Percentiles rank a stretch among this genome's conserved stretches.
phyloP scores from a whole-genome alignment of 2,888 invertebrate species.

The Deilephila porcellus region DNA sequence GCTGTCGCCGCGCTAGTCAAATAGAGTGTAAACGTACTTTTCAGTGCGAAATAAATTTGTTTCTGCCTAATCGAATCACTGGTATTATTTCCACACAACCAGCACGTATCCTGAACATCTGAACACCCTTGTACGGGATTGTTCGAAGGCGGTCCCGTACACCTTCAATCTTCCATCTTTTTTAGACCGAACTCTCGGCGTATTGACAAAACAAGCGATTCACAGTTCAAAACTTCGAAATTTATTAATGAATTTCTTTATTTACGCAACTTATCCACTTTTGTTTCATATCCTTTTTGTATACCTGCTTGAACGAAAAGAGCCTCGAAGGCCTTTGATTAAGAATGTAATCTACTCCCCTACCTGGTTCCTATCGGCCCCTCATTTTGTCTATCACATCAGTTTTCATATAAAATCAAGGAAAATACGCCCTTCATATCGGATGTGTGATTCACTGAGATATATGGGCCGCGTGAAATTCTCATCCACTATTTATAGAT shows the following conservation, averaged over 20 bases:
- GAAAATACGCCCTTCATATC: constrained; percentile 16
- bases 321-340: background rate
- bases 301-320: background rate
- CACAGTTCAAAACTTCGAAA: background rate
- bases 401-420: constrained; percentile 23
- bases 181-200: background rate
- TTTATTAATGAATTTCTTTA: no score
- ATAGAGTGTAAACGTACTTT: no score
- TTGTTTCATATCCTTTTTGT: constrained; percentile 2
- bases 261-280: background rate
- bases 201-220: background rate
- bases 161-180: background rate
- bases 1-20: no score
- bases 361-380: constrained; percentile 14
- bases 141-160: no score
- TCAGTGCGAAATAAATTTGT: no score
- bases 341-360: constrained; percentile 9
- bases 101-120: no score
- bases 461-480: constrained; percentile 3
- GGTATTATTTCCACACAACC: no score
- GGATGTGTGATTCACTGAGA: constrained; percentile 3
- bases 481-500: constrained; percentile 23
- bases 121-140: no score
- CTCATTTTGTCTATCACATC: constrained; percentile 25
- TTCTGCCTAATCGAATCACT: no score